These are phyloP conservation scores for Bos indicus DNA, from an alignment of 2,113 vertebrate genomes.

Conservation along the genomic window DNA sequence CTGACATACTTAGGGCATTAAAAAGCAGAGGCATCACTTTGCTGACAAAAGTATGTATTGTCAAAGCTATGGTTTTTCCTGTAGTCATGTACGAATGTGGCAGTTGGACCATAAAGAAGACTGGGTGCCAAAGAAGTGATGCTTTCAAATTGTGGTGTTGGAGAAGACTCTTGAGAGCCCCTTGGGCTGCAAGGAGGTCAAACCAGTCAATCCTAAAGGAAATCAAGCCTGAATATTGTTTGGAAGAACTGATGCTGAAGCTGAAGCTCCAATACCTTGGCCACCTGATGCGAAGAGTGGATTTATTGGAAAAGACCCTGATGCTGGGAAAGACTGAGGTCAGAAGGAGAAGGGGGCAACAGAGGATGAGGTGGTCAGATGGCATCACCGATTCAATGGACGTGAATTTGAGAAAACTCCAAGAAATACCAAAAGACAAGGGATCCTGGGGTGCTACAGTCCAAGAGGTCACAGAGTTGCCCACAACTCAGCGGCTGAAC, in stretches of 20 bases:
- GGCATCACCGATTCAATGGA: background rate
- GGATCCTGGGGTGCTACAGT: background rate
- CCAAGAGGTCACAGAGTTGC: background rate
- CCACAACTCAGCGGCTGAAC: background rate
- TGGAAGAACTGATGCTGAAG: background rate
- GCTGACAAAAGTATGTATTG: background rate
- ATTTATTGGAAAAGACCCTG: background rate
- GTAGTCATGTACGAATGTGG: background rate
- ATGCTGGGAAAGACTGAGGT: background rate
- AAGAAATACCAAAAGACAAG: background rate
- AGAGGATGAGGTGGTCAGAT: background rate
- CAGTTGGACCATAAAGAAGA: background rate
- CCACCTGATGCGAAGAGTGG: background rate
- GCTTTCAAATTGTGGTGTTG: background rate
- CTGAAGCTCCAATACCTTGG: background rate
- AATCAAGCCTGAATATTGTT: background rate
- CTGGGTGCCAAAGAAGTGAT: background rate
- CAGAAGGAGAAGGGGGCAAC: background rate
- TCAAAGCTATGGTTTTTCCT: background rate
- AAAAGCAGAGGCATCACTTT: background rate
- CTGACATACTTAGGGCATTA: background rate
- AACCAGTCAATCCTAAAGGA: background rate
- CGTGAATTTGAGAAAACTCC: background rate
- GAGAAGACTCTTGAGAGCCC: background rate
- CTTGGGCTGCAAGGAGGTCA: background rate